Evolutionary conservation across 2,113 vertebrate genomes (phyloP), one percentile per base, ranked within the genome.

Genomic region (Eonycteris spelaea): DNA sequence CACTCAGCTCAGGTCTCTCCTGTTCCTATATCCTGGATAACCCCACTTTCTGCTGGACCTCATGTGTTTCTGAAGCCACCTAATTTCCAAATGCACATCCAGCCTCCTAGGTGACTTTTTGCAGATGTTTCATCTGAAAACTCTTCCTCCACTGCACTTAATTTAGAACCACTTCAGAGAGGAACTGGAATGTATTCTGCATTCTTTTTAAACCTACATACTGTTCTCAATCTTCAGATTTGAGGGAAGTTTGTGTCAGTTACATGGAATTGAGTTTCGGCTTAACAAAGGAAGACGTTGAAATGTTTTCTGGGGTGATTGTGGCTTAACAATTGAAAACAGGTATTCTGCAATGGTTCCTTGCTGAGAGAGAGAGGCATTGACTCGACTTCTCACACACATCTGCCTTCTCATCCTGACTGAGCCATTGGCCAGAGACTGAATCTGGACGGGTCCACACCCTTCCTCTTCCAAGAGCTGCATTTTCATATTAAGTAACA

Each of bases 311-410:
- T 21, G 65, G 61, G 4, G 4, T 30, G 86, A 9, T 0, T 59
- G 28, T 85, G 79, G 10, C 55, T 95, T 93, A 33, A 59, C 45
- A 85, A 38, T 80, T 1, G 38, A 38, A 35, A 67, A 67, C 7
- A 2, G 19, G 3, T 73, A 7, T 89, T 48, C 33, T 38, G 24
- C 4, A 33, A 43, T 0, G n/a, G 14, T 40, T 43, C 38, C 2
- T 85, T 75, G 40, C 28, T 0, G 10, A 74, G 40, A 53, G 10
- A 74, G 40, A 53, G 26, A 7, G 40, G 33, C 2, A 0, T 43
- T 0, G 3, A 26, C 24, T 5, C 30, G 15, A n/a, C 21, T 55
- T 11, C 10, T 75, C 40, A 0, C 0, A 0, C 14, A 43, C 18
- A 3, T 33, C 63, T 24, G 6, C 1, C 7, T 53, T 21, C 12